phyloP scores from a whole-genome alignment of 2,888 invertebrate genomes.

The Oscheius sp. region DNA sequence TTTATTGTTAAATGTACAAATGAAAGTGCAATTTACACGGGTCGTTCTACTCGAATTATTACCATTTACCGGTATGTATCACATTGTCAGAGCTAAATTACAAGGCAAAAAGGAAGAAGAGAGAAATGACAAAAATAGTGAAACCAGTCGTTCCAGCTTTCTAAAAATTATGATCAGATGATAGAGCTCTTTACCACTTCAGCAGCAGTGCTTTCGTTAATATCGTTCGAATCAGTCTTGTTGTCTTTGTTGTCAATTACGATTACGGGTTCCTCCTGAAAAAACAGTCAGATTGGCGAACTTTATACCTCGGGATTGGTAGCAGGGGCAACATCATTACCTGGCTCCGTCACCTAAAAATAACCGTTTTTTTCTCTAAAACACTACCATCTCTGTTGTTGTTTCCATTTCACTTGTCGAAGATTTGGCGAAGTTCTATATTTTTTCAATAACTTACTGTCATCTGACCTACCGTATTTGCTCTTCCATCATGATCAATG shows the following conservation, averaged over 20 bases:
- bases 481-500: slow-evolving; percentile 20
- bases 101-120: no score
- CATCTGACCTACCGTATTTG: neutral
- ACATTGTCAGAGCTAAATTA: neutral
- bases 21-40: neutral
- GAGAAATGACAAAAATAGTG: neutral
- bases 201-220: slow-evolving; percentile 14
- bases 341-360: neutral
- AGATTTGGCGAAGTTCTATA: slow-evolving; percentile 4
- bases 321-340: neutral
- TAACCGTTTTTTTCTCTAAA: neutral
- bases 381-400: slow-evolving; percentile 1
- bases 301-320: neutral
- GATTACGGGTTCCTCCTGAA: slow-evolving; percentile 22
- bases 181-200: slow-evolving; percentile 27
- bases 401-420: neutral
- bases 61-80: slow-evolving; percentile 3
- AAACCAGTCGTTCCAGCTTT: slow-evolving; percentile 3
- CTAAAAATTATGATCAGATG: no score
- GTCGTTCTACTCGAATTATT: neutral
- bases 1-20: slow-evolving; percentile 17
- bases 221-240: slow-evolving; percentile 1
- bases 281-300: neutral
- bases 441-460: neutral
- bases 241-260: slow-evolving; percentile 22